Evolutionary conservation across 2,797 vertebrate species (phyloP).

Genomic region (Lepus oiostolus): DNA sequence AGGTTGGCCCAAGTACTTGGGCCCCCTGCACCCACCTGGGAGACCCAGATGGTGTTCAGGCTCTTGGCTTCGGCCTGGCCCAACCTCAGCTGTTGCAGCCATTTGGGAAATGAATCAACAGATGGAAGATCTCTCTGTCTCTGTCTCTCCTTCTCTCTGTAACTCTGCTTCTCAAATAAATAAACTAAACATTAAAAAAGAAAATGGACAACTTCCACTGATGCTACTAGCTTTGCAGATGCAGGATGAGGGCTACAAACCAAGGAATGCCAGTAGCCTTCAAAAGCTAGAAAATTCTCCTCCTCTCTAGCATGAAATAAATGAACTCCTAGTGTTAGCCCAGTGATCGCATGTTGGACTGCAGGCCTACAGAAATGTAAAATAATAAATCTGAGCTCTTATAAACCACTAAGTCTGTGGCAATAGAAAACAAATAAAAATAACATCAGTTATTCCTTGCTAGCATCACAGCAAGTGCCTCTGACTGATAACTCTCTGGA

Average conservation of each 20-base stretch:
- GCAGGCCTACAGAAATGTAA: neutral
- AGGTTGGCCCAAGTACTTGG: too few species aligned
- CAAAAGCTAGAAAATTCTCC: neutral
- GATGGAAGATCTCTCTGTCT: too few species aligned
- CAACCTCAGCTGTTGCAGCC: too few species aligned
- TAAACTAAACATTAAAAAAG: too few species aligned
- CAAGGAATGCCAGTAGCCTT: neutral
- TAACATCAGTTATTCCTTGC: neutral
- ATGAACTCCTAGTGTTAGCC: neutral
- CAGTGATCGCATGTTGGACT: neutral
- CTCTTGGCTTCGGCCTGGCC: too few species aligned
- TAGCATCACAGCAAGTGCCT: neutral
- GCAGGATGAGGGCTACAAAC: neutral
- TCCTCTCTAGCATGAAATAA: neutral
- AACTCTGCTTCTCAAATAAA: too few species aligned
- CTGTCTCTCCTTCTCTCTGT: too few species aligned
- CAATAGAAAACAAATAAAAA: neutral
- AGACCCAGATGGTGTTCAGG: too few species aligned
- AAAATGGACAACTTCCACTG: neutral
- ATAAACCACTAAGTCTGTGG: neutral
- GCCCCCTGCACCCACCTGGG: too few species aligned
- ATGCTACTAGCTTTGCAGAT: neutral
- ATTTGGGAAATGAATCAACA: too few species aligned
- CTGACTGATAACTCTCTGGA: neutral
- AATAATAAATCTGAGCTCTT: neutral